These are phyloP conservation scores for Agrotis clavis DNA, from an alignment of 2,888 invertebrate genomes.

Conservation along the genomic window DNA sequence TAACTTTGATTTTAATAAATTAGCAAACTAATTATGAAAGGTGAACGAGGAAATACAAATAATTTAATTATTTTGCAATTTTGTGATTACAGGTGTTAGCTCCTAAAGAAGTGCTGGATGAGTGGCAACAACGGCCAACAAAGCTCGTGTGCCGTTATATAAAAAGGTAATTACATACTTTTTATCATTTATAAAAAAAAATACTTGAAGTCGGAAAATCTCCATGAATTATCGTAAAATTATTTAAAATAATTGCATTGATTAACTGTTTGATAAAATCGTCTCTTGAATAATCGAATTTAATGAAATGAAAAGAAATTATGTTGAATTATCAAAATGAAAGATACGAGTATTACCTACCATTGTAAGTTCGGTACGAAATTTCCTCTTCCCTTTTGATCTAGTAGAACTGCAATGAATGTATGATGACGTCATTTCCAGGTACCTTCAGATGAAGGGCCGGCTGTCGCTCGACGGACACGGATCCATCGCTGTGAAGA, in stretches of 20 bases:
- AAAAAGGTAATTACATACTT: constrained; percentile 89
- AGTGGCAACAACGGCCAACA: constrained; percentile 98
- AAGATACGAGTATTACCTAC: too few relatives aligned
- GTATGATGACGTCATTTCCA: constrained; percentile 52
- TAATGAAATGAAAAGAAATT: too few relatives aligned
- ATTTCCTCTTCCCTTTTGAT: too few relatives aligned
- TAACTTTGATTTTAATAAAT: too few relatives aligned
- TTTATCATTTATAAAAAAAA: not conserved
- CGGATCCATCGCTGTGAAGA: constrained; percentile 95
- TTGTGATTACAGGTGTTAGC: constrained; percentile 93
- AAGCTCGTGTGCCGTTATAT: constrained; percentile 96
- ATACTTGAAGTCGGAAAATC: not conserved
- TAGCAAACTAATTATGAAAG: too few relatives aligned
- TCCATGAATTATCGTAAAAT: not conserved
- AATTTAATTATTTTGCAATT: not conserved
- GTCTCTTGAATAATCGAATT: too few relatives aligned
- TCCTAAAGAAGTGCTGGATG: constrained; percentile 96
- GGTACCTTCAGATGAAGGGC: constrained; percentile 95
- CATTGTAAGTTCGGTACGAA: too few relatives aligned
- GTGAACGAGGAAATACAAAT: too few relatives aligned
- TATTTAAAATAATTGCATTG: too few relatives aligned
- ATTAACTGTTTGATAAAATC: too few relatives aligned
- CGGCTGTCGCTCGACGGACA: constrained; percentile 94
- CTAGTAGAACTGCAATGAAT: not conserved
- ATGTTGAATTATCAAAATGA: too few relatives aligned